Conservation (phyloP, 2,797 vertebrate genomes). For the Pogoniulus pusillus region DNA sequence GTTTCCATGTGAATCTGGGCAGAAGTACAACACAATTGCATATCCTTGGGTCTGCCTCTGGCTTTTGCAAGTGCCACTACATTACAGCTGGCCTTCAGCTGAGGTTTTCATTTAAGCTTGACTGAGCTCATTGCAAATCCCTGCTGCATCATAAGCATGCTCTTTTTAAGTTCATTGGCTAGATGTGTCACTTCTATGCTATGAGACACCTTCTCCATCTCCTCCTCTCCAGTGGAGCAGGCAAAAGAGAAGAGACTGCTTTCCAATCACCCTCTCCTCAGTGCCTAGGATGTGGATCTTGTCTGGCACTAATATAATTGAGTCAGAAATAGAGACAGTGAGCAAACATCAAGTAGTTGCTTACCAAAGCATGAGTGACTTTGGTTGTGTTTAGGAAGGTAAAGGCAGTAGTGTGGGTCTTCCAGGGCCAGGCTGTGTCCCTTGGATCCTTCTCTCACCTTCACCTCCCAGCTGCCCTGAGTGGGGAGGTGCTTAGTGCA, state of each 20-base stretch:
- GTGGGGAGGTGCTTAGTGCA: neutral
- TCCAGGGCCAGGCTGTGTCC: neutral
- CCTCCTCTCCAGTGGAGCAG: neutral
- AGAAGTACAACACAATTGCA: neutral
- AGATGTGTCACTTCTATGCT: neutral
- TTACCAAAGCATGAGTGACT: neutral
- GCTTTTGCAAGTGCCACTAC: neutral
- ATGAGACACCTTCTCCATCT: neutral
- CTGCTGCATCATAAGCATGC: neutral
- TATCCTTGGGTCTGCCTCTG: neutral
- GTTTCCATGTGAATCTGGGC: neutral
- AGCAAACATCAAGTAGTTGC: neutral
- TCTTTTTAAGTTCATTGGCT: neutral
- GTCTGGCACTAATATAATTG: neutral
- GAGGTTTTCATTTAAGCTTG: neutral
- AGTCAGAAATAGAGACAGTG: neutral
- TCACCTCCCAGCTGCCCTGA: neutral
- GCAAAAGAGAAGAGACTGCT: neutral
- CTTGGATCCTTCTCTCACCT: neutral
- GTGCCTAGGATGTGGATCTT: fast-evolving
- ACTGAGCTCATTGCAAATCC: neutral
- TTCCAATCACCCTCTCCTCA: neutral
- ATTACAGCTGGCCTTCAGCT: neutral
- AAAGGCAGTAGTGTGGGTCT: neutral
- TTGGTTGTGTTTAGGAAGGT: neutral